Conservation (phyloP, 1,140 invertebrate genomes). For the Protaetia brevitarsis region DNA sequence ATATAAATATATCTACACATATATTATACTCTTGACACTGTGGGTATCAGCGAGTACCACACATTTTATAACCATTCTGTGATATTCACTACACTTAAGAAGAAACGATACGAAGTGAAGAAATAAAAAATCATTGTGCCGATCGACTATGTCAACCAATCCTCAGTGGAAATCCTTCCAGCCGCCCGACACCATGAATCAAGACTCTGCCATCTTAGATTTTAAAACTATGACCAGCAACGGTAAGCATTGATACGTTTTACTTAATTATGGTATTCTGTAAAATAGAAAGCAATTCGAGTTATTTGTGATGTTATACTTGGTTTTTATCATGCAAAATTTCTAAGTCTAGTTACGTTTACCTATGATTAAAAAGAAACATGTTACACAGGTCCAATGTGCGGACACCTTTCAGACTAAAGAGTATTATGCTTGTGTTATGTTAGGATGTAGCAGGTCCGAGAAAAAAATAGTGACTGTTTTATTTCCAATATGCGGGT, state of each 20-base stretch:
- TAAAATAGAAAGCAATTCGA: too few relatives aligned
- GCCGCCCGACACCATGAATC: slow-evolving; percentile 70
- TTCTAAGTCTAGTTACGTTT: too few relatives aligned
- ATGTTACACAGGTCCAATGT: too few relatives aligned
- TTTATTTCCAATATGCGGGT: too few relatives aligned
- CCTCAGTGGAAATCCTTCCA: slow-evolving; percentile 91
- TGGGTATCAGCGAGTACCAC: slow-evolving; percentile 41
- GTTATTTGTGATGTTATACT: too few relatives aligned
- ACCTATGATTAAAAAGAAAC: too few relatives aligned
- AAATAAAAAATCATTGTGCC: slow-evolving; percentile 37
- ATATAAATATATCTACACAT: slow-evolving; percentile 30
- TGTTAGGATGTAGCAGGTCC: too few relatives aligned
- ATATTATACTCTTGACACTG: slow-evolving; percentile 33
- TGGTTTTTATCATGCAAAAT: too few relatives aligned
- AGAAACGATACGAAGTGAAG: slow-evolving; percentile 41
- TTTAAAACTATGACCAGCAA: slow-evolving; percentile 63
- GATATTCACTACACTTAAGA: slow-evolving; percentile 53
- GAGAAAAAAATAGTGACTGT: too few relatives aligned
- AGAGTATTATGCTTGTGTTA: too few relatives aligned
- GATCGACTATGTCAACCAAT: slow-evolving; percentile 72
- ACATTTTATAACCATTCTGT: slow-evolving; percentile 50
- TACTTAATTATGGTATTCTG: too few relatives aligned
- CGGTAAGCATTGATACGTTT: slow-evolving; percentile 43
- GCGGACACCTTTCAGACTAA: too few relatives aligned
- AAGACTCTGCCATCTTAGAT: slow-evolving; percentile 71